phyloP scores from a whole-genome alignment of 2,888 invertebrate genomes.

The Acanthosepion lycidas region DNA sequence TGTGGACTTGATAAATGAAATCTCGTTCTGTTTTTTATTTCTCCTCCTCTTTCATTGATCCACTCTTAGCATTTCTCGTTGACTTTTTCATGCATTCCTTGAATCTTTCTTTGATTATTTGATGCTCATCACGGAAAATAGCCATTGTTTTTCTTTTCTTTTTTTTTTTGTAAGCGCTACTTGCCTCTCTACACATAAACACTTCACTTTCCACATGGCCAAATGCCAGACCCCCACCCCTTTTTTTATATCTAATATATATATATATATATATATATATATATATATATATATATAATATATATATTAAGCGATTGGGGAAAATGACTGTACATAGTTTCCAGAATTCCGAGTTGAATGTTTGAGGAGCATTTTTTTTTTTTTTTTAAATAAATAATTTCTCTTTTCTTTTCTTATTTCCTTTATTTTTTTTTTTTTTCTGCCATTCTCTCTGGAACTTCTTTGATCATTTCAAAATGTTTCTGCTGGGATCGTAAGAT shows the following conservation, averaged over 20 bases:
- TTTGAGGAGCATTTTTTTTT: not conserved
- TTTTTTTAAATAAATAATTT: not conserved
- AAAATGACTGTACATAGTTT: not conserved
- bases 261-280: too few species aligned
- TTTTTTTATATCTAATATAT: not conserved
- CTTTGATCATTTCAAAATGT: not conserved
- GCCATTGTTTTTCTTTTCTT: not conserved
- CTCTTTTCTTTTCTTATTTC: not conserved
- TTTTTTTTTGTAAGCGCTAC: not conserved
- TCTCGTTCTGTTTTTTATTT: not conserved
- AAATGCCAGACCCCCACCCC: not conserved
- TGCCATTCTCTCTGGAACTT: not conserved
- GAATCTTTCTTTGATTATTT: not conserved
- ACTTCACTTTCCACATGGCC: not conserved
- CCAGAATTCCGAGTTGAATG: not conserved
- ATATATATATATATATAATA: too few species aligned
- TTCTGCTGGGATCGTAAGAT: not conserved
- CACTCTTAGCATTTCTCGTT: not conserved
- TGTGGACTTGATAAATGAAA: not conserved
- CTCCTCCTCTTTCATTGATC: not conserved
- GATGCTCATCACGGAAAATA: not conserved
- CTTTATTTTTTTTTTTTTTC: not conserved
- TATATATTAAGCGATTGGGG: not conserved
- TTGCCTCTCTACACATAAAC: not conserved
- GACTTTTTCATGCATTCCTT: not conserved